A percentile compares a stretch with the other conserved stretches of the same genome.
Conservation (phyloP, 2,797 vertebrate species). For the Trichosurus vulpecula region DNA sequence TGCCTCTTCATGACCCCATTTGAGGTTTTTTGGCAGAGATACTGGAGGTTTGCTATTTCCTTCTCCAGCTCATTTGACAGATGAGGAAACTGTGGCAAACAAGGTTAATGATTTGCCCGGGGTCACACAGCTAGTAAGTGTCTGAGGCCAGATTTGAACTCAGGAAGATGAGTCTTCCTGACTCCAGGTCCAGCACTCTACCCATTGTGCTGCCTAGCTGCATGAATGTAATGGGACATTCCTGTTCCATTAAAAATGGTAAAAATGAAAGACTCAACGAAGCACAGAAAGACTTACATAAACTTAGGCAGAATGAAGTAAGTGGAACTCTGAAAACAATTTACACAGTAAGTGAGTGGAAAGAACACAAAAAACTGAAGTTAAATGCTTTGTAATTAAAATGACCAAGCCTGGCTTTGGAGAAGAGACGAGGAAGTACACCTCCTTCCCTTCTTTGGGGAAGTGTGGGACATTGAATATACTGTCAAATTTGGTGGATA, state of each 20-base stretch:
- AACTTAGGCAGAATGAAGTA: not conserved
- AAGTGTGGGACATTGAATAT: not conserved
- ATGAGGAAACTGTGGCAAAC: not conserved
- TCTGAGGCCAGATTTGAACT: not conserved
- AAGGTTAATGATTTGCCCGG: not conserved
- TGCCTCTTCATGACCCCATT: not conserved
- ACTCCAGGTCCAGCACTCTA: not conserved
- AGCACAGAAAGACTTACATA: not conserved
- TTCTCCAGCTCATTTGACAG: not conserved
- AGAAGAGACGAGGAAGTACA: not conserved
- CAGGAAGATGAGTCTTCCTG: not conserved
- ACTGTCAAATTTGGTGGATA: not conserved
- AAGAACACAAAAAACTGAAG: not conserved
- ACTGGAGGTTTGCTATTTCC: not conserved
- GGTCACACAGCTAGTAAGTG: not conserved
- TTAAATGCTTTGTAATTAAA: not conserved
- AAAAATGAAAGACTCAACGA: not conserved
- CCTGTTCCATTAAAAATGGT: not conserved
- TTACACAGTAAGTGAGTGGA: not conserved
- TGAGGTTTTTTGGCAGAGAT: not conserved
- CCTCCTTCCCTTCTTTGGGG: not conserved
- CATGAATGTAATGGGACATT: not conserved
- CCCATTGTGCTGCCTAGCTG: not conserved
- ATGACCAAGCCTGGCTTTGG: not conserved
- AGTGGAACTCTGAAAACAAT: not conserved